phyloP scores from a whole-genome alignment of 2,888 invertebrate genomes.

The Chloroclysta siterata region DNA sequence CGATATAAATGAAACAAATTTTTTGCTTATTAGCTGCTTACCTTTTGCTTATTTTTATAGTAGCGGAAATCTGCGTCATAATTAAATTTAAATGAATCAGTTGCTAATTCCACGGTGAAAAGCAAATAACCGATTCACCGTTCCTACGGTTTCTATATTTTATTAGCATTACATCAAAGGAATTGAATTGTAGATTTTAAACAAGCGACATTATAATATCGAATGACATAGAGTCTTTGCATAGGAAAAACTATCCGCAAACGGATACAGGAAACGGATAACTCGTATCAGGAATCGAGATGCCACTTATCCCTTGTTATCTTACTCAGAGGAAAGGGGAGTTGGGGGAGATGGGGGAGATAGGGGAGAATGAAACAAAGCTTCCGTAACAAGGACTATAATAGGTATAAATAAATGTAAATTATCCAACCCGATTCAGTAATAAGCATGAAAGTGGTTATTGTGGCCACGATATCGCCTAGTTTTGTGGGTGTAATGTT shows the following conservation, averaged over 20 bases:
- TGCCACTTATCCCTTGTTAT: slow-evolving; percentile 32
- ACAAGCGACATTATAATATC: not conserved
- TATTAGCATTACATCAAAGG: too few relatives aligned
- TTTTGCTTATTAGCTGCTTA: too few relatives aligned
- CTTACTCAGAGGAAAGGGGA: slow-evolving; percentile 12
- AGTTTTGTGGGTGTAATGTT: too few relatives aligned
- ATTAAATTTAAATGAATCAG: too few relatives aligned
- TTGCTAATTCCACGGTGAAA: too few relatives aligned
- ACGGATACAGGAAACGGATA: slow-evolving; percentile 11
- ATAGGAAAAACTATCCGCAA: not conserved
- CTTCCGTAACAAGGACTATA: not conserved
- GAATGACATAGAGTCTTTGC: not conserved
- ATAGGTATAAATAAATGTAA: not conserved
- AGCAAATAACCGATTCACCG: too few relatives aligned
- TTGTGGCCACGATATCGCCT: not conserved
- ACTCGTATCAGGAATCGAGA: slow-evolving; percentile 9
- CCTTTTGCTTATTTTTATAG: too few relatives aligned
- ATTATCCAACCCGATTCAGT: not conserved
- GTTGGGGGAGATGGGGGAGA: not conserved
- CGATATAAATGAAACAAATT: too few relatives aligned
- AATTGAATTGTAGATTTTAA: too few relatives aligned
- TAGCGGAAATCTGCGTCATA: too few relatives aligned
- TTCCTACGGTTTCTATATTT: too few relatives aligned
- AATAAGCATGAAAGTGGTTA: not conserved
- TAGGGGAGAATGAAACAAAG: not conserved